These are phyloP conservation scores for Burhinus oedicnemus DNA, from an alignment of 2,113 vertebrate genomes.

Conservation along the genomic window DNA sequence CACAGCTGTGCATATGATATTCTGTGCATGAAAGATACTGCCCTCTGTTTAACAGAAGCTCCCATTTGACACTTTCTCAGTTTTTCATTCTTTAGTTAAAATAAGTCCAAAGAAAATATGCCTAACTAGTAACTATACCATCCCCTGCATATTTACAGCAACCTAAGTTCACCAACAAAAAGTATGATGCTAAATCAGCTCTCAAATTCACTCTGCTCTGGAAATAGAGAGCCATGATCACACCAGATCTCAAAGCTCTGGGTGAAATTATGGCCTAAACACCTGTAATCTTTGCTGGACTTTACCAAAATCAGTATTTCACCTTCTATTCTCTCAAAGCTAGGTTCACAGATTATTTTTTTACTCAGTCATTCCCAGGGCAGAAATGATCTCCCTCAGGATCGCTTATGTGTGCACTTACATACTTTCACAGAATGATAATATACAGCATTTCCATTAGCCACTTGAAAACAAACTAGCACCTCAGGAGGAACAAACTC, in stretches of 20 bases:
- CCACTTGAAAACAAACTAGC: background rate
- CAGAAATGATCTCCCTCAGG: background rate
- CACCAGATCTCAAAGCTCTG: background rate
- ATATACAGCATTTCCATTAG: background rate
- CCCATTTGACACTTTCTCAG: background rate
- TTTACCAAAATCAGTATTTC: background rate
- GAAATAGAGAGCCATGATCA: background rate
- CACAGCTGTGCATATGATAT: background rate
- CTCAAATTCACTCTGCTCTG: background rate
- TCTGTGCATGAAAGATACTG: background rate
- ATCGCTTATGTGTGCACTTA: rapidly evolving
- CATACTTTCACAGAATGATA: background rate
- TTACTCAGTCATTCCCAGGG: background rate
- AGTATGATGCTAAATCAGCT: background rate
- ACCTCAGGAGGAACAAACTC: background rate
- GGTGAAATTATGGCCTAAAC: background rate
- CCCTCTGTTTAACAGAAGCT: background rate
- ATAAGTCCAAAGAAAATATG: background rate
- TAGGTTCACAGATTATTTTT: background rate
- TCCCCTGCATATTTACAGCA: background rate
- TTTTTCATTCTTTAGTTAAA: background rate
- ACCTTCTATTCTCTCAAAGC: background rate
- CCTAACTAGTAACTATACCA: background rate
- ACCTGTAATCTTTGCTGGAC: background rate
- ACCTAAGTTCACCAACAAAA: background rate